Evolutionary conservation across 2,797 vertebrate genomes (phyloP), one percentile per base, ranked within the genome.

Genomic region (Mormyrops attenuatus): DNA sequence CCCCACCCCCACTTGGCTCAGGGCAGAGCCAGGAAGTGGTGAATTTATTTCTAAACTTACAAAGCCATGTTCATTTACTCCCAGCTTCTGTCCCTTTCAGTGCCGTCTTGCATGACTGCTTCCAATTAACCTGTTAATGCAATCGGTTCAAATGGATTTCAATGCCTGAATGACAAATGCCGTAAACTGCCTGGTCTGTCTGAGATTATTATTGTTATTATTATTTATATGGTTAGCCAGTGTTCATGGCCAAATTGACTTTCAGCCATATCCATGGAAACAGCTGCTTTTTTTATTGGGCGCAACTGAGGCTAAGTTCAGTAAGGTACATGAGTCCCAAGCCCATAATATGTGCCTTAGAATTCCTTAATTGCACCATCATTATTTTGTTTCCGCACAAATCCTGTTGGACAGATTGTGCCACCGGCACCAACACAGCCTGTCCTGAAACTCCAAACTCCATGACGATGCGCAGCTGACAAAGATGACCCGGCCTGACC

Each of bases 141-240:
- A 84, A 84, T 84, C 80, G 80, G 44, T 84, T 84, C 41, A 84
- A 84, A 84, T 84, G 47, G 41, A 89, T 55, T 82, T 89, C 52
- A 41, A 53, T 77, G 13, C 34, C 30, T 55, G 69, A 41, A 38
- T 82, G 88, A 41, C 20, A 55, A 47, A 84, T 50, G 80, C 41
- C 20, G 47, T 50, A 84, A 84, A 50, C 80, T 84, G 80, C 47
- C 80, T 47, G 41, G 47, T 20, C 80, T 77, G 69, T 77, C 69
- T 50, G 44, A 50, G 20, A 84, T 50, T 50, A 50, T 84, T 84
- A 84, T 50, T 84, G 41, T 84, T 84, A 50, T 84, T 84, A 84
- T 50, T 84, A 50, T 84, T 84, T 84, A 49, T 84, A 84, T 22
- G 41, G 41, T 84, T 84, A 84, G 41, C 44, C 80, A 84, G 47